phyloP scores from a whole-genome alignment of 2,888 invertebrate species.

The Troides aeacus region DNA sequence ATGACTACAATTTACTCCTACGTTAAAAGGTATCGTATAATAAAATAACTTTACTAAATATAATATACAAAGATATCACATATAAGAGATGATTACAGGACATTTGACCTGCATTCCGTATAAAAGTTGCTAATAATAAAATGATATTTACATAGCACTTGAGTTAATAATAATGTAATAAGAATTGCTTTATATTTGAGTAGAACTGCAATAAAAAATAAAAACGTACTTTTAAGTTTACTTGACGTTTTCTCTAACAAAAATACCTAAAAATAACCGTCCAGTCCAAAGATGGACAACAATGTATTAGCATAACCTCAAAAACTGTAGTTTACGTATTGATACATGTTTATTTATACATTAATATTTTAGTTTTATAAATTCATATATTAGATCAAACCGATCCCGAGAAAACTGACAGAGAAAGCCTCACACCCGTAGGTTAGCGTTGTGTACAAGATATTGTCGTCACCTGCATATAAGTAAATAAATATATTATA shows the following conservation, averaged over 20 bases:
- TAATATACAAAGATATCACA: not conserved
- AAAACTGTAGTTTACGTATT: not conserved
- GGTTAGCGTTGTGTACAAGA: no score
- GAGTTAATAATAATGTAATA: not conserved
- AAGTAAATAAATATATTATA: no score
- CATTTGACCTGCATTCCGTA: not conserved
- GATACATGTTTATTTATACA: not conserved
- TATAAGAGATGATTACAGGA: not conserved
- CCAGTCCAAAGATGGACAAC: not conserved
- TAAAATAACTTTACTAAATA: not conserved
- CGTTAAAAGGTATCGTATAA: not conserved
- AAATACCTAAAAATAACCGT: not conserved
- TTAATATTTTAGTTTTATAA: no score
- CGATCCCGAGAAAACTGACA: no score
- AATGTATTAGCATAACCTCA: not conserved
- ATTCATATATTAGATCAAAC: no score
- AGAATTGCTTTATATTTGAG: not conserved
- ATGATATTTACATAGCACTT: not conserved
- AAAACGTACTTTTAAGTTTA: not conserved
- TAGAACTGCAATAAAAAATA: not conserved
- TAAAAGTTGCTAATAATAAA: not conserved
- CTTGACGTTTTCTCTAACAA: not conserved
- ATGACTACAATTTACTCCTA: no score
- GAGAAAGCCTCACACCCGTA: no score
- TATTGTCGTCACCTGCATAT: no score